Percentiles rank a stretch among this genome's conserved stretches.
Evolutionary conservation across 2,797 vertebrate species (phyloP).

Genomic region (Tamandua tetradactyla): DNA sequence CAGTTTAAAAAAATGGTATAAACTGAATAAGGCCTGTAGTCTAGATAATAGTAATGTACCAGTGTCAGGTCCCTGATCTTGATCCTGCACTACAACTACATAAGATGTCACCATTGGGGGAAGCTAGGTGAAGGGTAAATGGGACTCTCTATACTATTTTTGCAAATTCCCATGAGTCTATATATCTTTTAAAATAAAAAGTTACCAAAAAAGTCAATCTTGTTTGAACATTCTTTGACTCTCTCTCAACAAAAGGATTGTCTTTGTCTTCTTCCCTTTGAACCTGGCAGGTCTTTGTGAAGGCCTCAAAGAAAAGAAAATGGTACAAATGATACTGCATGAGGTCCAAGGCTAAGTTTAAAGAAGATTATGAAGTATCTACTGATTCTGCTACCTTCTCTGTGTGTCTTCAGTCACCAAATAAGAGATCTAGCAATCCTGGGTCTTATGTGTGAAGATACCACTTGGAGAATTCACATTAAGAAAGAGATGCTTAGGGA

Average conservation of each 20-base stretch:
- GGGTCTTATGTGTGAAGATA: background rate
- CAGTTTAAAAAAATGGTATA: background rate
- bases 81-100: background rate
- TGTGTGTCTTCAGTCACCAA: background rate
- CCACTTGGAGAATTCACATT: background rate
- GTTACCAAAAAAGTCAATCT: background rate
- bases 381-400: background rate
- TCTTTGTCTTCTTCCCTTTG: background rate
- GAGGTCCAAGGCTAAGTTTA: background rate
- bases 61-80: background rate
- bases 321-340: background rate
- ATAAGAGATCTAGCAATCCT: background rate
- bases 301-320: background rate
- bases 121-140: background rate
- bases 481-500: background rate
- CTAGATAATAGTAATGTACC: background rate
- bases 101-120: background rate
- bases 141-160: background rate
- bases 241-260: background rate
- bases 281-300: background rate
- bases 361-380: background rate
- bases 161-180: background rate
- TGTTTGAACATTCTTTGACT: background rate
- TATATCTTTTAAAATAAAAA: background rate
- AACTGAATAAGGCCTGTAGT: background rate